Evolutionary conservation across 2,113 vertebrate genomes (phyloP).

Genomic region (Pedionomus torquatus): DNA sequence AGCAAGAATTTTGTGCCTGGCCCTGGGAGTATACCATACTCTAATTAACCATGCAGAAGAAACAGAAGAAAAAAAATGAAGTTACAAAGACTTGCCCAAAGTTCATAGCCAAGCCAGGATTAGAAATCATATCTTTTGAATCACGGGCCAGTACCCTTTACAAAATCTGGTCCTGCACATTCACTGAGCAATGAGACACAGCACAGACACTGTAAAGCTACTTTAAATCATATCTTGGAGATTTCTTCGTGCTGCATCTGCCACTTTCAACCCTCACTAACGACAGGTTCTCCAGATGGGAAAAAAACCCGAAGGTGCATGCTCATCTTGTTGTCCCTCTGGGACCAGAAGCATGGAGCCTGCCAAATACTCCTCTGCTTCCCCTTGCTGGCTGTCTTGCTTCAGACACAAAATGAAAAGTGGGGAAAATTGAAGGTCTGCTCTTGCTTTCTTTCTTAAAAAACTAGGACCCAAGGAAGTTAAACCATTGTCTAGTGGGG

Average conservation of each 20-base stretch:
- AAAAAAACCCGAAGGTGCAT: not conserved
- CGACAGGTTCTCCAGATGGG: not conserved
- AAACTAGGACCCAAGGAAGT: not conserved
- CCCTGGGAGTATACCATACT: not conserved
- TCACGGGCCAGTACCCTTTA: not conserved
- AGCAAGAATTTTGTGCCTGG: not conserved
- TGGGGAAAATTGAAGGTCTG: not conserved
- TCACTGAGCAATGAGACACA: not conserved
- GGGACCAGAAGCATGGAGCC: not conserved
- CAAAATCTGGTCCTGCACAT: not conserved
- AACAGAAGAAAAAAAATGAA: not conserved
- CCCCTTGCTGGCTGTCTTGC: not conserved
- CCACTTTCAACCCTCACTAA: not conserved
- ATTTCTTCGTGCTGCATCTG: not conserved
- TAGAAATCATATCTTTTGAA: not conserved
- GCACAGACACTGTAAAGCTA: not conserved
- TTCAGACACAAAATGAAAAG: not conserved
- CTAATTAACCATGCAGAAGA: not conserved
- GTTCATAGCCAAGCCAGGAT: not conserved
- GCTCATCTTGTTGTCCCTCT: not conserved
- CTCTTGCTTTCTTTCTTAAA: not conserved
- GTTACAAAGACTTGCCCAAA: not conserved
- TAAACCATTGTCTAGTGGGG: not conserved
- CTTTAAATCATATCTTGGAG: not conserved
- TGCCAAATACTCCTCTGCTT: not conserved